These are phyloP conservation scores for Tortrix viridana DNA, from an alignment of 2,888 invertebrate genomes.

Conservation along the genomic window DNA sequence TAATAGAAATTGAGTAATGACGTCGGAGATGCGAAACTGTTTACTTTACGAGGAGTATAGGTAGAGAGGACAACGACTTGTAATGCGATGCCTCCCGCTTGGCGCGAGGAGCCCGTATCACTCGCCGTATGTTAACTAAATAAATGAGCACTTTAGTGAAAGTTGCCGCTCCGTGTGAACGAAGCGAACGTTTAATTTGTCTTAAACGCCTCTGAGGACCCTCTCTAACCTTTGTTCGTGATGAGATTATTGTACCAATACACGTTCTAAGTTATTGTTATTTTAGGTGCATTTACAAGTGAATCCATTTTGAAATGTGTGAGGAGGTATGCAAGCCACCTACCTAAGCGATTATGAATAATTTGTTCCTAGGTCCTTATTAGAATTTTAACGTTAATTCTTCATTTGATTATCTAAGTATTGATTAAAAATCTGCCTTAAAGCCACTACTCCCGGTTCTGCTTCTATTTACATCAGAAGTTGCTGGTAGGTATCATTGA, in stretches of 20 bases:
- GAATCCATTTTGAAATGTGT: neutral
- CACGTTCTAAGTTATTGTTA: constrained; percentile 25
- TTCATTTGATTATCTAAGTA: too few relatives aligned
- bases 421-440: too few relatives aligned
- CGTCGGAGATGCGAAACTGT: constrained; percentile 18
- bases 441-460: too few relatives aligned
- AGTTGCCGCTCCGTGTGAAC: constrained; percentile 55
- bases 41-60: constrained; percentile 27
- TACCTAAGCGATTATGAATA: neutral
- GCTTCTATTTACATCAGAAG: too few relatives aligned
- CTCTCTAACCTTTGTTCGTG: constrained; percentile 42
- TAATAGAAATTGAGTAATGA: constrained; percentile 8
- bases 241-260: constrained; percentile 39
- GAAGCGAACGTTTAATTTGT: constrained; percentile 56
- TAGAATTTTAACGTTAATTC: too few relatives aligned
- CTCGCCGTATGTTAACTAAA: constrained; percentile 47
- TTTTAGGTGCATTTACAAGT: constrained; percentile 9
- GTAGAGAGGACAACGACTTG: constrained; percentile 33
- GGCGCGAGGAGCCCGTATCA: constrained; percentile 35
- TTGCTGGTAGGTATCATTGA: too few relatives aligned
- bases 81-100: constrained; percentile 34
- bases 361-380: too few relatives aligned
- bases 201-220: constrained; percentile 49
- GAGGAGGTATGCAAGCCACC: neutral
- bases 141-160: constrained; percentile 60